Evolutionary conservation across 2,797 vertebrate genomes (phyloP), one percentile per base, ranked within the genome.

Genomic region (Apogon hyalosoma): DNA sequence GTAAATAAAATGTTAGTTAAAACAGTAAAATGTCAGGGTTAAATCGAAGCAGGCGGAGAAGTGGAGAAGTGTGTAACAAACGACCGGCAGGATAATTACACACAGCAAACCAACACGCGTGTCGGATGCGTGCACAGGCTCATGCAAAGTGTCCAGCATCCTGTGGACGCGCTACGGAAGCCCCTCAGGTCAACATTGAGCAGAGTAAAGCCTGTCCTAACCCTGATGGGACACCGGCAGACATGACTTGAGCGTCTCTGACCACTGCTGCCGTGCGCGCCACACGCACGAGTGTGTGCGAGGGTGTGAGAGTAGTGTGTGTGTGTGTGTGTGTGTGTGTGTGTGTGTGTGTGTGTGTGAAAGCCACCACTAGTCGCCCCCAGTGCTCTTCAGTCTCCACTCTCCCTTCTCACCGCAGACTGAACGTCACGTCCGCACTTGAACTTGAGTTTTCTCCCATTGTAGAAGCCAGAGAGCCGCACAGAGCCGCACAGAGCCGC

Each of bases 401-500:
- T 97, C 96, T 97, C 95, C 96, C 95, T 95, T 96, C 95, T 95
- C 93, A 94, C 82, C 95, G 96, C 95, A 96, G 95, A 96, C 96
- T 96, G 96, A 97, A 97, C 97, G 97, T 98, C 97, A 98, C 97
- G 97, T 98, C 97, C 97, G 96, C 96, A 97, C 97, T 98, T 98
- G 97, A 98, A 98, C 97, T 98, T 97, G 96, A 97, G 96, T 97
- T 97, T 96, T 96, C 95, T 97, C 95, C 96, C 95, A 95, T 95
- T 96, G 95, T 96, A 96, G 94, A 94, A 98, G 96, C 95, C 95
- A 95, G 95, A 94, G 95, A 95, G 94, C 95, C 95, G 94, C 96
- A 96, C 94, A 96, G 94, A 96, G 94, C 95, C 94, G 93, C 85
- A 58, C 75, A 77, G 54, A 95, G 95, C 95, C 95, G 95, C 94